Evolutionary conservation across 1,140 invertebrate genomes (phyloP), one percentile per base, ranked within the genome.

Genomic region (Eumeta japonica): DNA sequence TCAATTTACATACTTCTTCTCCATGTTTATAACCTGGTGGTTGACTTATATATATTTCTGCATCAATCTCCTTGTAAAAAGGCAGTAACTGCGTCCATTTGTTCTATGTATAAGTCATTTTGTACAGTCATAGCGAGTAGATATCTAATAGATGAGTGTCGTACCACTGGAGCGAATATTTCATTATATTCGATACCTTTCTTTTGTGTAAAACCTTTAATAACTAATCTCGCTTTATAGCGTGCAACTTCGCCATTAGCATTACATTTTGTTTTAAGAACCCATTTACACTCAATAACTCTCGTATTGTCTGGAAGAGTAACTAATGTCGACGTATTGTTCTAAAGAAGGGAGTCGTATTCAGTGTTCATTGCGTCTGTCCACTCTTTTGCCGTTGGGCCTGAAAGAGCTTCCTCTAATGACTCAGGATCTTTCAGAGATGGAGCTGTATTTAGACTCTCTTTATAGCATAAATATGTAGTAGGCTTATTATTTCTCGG

Each of bases 261-360:
- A 30, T 48, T 24, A 7, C 40, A 41, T 29, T 51, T 45, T 2
- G 11, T 46, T 29, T 50, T 50, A 27, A 44, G 46, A 10, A 50
- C 41, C 45, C 48, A 50, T 14, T 46, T 46, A 12, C 19, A 30
- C 12, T 44, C 36, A 4, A 50, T 24, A n/a, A n/a, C n/a, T n/a
- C n/a, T n/a, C n/a, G n/a, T 64, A 39, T 45, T 64, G 59, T 15
- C 55, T 39, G 7, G 51, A 52, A 12, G 42, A n/a, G 3, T 36
- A n/a, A n/a, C n/a, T n/a, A n/a, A n/a, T n/a, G n/a, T 35, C 68
- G 63, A 77, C 4, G 55, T 64, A 2, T 68, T 45, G 52, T 63
- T 63, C 35, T 54, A 37, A 7, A 45, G 44, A 5, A 75, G 41
- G 4, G 59, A 58, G 10, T 56, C 37, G 13, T 53, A 54, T 42